Base-by-base conservation (phyloP, 1,140 invertebrate species). In the Drosophila pandora region DNA sequence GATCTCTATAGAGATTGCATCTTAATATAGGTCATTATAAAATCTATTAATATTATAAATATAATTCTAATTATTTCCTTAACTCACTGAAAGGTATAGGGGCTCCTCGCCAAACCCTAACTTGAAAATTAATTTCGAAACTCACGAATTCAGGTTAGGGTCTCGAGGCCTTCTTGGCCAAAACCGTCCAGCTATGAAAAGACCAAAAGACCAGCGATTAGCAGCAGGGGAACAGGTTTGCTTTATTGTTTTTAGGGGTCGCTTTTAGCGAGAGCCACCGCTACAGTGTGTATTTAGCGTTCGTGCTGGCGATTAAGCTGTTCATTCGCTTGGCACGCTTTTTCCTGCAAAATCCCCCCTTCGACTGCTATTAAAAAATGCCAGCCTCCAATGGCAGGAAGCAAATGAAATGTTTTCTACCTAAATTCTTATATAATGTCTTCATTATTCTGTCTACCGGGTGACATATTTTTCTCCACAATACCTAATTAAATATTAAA, bases 371-470 rank as follows among this genome's bases (percentile, higher is more conserved):
- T 84, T 85, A 84, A 74, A 84, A 84, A 85, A 85, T 69, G 67
- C 67, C 67, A 69, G 67, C 52, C 50, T 69, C 67, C 65, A 48
- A 39, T 48, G 64, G 63, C 72, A 69, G 64, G 71, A 77, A 64
- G 75, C 59, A 43, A 61, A 65, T 47, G 43, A 62, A 55, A 63
- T 69, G 49, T 58, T 83, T 74, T 65, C 56, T 60, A 57, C 54
- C 59, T 49, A 76, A 79, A 84, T 84, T 84, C 81, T 70, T 80
- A 52, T 57, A 55, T 85, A 84, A 84, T 85, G 61, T 84, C 81
- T 85, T 74, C 58, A 84, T 85, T 80, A 69, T 69, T 28, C 30
- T 1, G 3, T 22, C 21, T 30, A 2, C 47, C 21, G 47, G 63
- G 25, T 53, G 63, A 63, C 17, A 32, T 5, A 10, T n/a, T 50